These are phyloP conservation scores for Oppia nitens DNA, from an alignment of 1,140 invertebrate species.

Conservation along the genomic window DNA sequence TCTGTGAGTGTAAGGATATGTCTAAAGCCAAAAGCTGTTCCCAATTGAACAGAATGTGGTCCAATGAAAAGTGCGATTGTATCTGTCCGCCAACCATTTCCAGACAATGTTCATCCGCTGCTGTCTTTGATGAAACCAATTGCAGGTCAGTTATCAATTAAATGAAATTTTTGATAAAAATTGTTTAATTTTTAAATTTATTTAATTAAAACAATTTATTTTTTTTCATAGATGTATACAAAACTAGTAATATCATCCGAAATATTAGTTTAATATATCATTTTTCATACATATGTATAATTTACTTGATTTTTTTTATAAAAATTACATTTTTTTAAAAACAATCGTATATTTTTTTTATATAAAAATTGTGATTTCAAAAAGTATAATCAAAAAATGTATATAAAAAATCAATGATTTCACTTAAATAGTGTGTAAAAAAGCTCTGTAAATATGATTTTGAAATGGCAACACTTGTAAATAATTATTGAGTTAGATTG, in stretches of 20 bases:
- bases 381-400: not conserved
- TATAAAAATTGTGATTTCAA: too few species aligned
- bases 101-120: not conserved
- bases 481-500: not conserved
- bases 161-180: not conserved
- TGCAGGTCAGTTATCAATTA: not conserved
- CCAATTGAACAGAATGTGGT: not conserved
- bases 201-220: not conserved
- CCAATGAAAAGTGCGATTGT: not conserved
- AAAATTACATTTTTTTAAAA: not conserved
- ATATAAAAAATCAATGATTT: not conserved
- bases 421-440: not conserved
- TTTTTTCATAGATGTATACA: not conserved
- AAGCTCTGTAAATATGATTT: not conserved
- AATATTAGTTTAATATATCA: too few species aligned
- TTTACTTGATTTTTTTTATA: too few species aligned
- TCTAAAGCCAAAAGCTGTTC: not conserved
- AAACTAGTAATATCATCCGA: not conserved
- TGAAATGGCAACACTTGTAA: not conserved
- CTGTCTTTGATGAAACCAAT: not conserved
- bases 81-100: not conserved
- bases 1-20: not conserved
- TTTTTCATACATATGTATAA: too few species aligned
- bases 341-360: not conserved
- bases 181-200: not conserved